Evolutionary conservation across 2,113 vertebrate species (phyloP).

Genomic region (Petromus typicus): DNA sequence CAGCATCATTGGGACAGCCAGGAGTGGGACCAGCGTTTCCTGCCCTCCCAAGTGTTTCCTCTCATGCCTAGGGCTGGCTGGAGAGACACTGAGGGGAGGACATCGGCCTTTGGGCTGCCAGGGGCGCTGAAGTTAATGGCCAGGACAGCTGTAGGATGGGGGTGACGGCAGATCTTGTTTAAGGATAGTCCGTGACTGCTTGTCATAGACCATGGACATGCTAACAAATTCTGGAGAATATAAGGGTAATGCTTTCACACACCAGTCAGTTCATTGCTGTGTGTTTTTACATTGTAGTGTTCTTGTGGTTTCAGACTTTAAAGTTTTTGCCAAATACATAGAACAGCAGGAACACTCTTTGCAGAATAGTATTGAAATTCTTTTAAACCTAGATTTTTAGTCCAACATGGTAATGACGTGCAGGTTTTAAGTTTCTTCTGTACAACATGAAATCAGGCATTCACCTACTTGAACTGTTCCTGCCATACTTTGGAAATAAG

Average conservation of each 20-base stretch:
- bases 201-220: neutral
- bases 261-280: neutral
- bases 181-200: constrained; percentile 20
- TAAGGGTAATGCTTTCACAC: neutral
- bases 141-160: neutral
- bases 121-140: neutral
- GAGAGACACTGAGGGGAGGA: constrained; percentile 12
- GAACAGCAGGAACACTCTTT: neutral
- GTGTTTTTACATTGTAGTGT: neutral
- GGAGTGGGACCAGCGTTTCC: neutral
- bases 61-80: no score
- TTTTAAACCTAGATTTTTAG: constrained; percentile 24
- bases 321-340: neutral
- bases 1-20: neutral
- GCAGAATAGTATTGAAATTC: neutral
- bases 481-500: neutral
- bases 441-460: neutral
- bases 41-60: neutral
- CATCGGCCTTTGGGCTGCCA: neutral
- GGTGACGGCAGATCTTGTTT: constrained; percentile 6
- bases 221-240: neutral
- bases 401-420: neutral
- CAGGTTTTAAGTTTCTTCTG: neutral
- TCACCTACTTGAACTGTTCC: neutral
- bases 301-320: neutral